Evolutionary conservation across 2,888 invertebrate genomes (phyloP).

Genomic region (Phortica okadai): DNA sequence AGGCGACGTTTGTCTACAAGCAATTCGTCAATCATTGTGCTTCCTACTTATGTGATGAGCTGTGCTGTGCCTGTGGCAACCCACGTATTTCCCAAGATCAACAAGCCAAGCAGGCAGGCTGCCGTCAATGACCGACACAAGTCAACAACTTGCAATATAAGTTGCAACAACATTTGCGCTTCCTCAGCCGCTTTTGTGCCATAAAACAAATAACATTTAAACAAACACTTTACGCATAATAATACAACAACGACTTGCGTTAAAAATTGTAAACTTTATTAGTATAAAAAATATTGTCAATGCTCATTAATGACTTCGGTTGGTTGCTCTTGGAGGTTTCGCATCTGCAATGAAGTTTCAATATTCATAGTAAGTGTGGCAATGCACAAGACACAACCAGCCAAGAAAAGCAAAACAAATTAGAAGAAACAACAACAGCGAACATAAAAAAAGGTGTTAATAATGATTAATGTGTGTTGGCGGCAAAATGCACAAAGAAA

Average conservation of each 20-base stretch:
- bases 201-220: not conserved
- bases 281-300: not conserved
- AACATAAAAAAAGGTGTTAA: not conserved
- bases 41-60: not conserved
- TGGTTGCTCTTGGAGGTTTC: not conserved
- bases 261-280: not conserved
- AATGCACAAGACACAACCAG: too few species aligned
- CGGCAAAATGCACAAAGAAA: not conserved
- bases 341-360: not conserved
- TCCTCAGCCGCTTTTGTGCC: not conserved
- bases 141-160: not conserved
- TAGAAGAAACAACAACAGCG: not conserved
- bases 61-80: not conserved
- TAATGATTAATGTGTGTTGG: not conserved
- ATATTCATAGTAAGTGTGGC: not conserved
- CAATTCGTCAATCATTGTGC: not conserved
- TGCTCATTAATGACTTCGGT: not conserved
- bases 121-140: not conserved
- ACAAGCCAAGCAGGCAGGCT: not conserved
- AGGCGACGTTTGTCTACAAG: too few species aligned
- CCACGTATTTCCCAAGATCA: conserved; percentile 1
- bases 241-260: not conserved
- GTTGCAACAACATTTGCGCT: not conserved
- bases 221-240: not conserved
- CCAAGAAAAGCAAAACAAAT: too few species aligned